Evolutionary conservation across 2,797 vertebrate genomes (phyloP).

Genomic region (Sebastes iracundus): DNA sequence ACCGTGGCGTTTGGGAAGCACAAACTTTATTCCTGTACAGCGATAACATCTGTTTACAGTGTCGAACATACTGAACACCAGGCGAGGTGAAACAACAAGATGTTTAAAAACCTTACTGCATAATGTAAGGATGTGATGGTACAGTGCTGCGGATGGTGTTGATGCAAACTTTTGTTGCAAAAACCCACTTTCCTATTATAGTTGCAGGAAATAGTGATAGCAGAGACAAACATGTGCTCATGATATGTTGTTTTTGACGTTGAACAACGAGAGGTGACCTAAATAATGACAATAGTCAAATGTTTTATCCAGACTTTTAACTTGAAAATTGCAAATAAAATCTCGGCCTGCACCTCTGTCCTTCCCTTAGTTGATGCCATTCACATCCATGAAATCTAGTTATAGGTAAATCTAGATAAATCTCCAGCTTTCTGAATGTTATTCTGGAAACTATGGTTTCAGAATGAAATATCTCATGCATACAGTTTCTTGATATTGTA

Average conservation of each 20-base stretch:
- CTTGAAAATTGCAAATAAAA: neutral
- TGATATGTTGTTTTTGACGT: slow-evolving; percentile 15
- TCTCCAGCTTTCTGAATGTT: neutral
- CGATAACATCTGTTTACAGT: slow-evolving; percentile 80
- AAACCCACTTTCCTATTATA: slow-evolving; percentile 61
- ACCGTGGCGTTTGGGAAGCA: slow-evolving; percentile 73
- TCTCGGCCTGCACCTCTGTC: neutral
- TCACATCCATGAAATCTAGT: neutral
- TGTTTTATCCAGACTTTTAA: neutral
- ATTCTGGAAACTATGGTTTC: neutral
- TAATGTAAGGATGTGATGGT: slow-evolving; percentile 62
- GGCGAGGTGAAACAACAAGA: slow-evolving; percentile 71
- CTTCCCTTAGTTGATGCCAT: neutral
- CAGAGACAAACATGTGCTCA: neutral
- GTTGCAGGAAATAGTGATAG: neutral
- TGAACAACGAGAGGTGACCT: slow-evolving; percentile 11
- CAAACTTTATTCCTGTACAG: slow-evolving; percentile 79
- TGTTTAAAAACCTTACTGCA: slow-evolving; percentile 72
- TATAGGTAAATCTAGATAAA: neutral
- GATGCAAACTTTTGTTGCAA: slow-evolving; percentile 68
- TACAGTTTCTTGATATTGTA: neutral
- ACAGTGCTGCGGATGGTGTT: slow-evolving; percentile 47
- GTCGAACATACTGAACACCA: slow-evolving; percentile 69
- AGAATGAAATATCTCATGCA: neutral
- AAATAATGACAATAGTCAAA: slow-evolving; percentile 5